Percentiles rank a stretch among this genome's conserved stretches.
These are phyloP conservation scores for Delichon dasypus DNA, from an alignment of 2,797 vertebrate genomes.

Conservation along the genomic window DNA sequence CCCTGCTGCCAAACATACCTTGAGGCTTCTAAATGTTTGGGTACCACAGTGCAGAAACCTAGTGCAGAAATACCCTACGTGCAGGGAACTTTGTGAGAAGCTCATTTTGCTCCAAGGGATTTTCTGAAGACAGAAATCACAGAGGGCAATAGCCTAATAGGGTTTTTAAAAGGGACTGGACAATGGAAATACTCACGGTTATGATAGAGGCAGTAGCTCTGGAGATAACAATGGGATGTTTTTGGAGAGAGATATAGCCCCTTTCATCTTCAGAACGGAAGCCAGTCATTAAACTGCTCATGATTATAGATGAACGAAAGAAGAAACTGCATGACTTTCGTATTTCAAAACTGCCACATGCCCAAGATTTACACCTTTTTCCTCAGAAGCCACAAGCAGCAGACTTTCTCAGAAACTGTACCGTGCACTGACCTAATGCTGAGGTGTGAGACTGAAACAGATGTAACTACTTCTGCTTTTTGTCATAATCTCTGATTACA, in stretches of 20 bases:
- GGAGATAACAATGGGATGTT: not conserved
- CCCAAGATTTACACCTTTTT: not conserved
- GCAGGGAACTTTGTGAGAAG: not conserved
- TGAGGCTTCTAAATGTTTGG: not conserved
- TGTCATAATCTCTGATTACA: not conserved
- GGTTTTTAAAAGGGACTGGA: not conserved
- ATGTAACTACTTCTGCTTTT: not conserved
- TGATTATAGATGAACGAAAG: not conserved
- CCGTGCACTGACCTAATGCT: not conserved
- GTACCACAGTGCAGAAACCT: not conserved
- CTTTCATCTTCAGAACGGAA: not conserved
- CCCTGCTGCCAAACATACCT: not conserved
- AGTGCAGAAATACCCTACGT: not conserved
- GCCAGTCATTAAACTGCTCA: not conserved
- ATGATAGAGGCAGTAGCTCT: not conserved
- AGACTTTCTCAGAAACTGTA: not conserved
- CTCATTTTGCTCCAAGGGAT: not conserved
- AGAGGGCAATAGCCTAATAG: not conserved
- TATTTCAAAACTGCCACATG: not conserved
- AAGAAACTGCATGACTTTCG: not conserved
- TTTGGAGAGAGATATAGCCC: not conserved
- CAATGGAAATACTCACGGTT: not conserved
- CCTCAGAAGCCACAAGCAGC: not conserved
- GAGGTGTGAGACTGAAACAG: not conserved
- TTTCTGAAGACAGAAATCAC: not conserved